Conservation (phyloP, 2,888 invertebrate genomes). For the Archips xylosteana region DNA sequence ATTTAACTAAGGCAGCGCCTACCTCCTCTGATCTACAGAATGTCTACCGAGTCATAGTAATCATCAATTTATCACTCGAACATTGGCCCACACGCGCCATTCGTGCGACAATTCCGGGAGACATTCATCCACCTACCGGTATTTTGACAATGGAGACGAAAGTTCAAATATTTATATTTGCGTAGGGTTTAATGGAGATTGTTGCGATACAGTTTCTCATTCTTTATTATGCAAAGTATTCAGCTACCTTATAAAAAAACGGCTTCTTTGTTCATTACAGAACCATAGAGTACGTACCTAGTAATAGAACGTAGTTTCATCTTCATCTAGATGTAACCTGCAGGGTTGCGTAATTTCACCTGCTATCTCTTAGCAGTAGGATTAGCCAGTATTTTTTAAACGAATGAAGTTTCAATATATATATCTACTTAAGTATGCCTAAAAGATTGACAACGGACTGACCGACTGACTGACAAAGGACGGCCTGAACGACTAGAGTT, state of each 20-base stretch:
- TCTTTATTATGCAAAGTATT: conserved; percentile 12
- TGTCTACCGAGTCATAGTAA: conserved; percentile 1
- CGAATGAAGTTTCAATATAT: too few relatives aligned
- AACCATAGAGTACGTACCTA: not conserved
- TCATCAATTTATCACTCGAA: conserved; percentile 25
- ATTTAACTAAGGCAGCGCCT: too few relatives aligned
- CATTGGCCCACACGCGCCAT: conserved; percentile 15
- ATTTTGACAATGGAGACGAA: conserved; percentile 23
- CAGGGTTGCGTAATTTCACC: too few relatives aligned
- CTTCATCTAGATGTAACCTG: too few relatives aligned
- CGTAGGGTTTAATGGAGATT: conserved; percentile 17
- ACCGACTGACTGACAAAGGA: too few relatives aligned
- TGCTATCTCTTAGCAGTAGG: too few relatives aligned
- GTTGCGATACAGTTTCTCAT: conserved; percentile 7
- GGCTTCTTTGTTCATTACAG: not conserved
- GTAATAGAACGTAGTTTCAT: too few relatives aligned
- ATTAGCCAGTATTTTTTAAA: too few relatives aligned
- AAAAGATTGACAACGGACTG: too few relatives aligned
- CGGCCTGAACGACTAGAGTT: too few relatives aligned
- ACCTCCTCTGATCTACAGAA: not conserved
- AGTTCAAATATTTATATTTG: conserved; percentile 5
- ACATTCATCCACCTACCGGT: conserved; percentile 30
- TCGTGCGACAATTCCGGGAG: conserved; percentile 16
- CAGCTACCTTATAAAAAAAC: not conserved
- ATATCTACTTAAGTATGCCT: too few relatives aligned